Conservation (phyloP, 1,140 invertebrate genomes). For the Cotesia vestalis region DNA sequence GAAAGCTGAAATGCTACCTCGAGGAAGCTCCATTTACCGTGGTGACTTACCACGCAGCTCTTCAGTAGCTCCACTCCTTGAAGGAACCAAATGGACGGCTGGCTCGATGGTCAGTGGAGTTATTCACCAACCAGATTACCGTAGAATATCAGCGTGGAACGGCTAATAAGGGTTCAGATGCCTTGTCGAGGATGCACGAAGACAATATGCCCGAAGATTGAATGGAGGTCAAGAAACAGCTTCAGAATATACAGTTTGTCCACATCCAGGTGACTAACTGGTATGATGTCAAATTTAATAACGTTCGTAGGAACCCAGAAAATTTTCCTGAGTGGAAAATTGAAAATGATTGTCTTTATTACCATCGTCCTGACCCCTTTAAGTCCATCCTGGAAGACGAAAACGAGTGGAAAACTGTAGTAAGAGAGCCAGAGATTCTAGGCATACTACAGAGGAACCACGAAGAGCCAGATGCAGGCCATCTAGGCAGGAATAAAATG, state of each 20-base stretch:
- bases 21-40: neutral
- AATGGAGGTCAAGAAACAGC: neutral
- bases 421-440: slow-evolving; percentile 6
- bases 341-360: slow-evolving; percentile 28
- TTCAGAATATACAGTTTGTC: too few species aligned
- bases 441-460: neutral
- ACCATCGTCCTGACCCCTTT: slow-evolving; percentile 26
- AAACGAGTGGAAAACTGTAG: slow-evolving; percentile 44
- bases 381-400: slow-evolving; percentile 16
- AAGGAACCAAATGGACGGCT: neutral
- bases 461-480: neutral
- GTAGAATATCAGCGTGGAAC: neutral
- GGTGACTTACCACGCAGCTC: neutral
- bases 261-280: too few species aligned
- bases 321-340: slow-evolving; percentile 29
- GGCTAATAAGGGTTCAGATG: neutral
- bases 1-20: neutral
- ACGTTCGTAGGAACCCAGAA: slow-evolving; percentile 25
- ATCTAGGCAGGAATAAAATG: slow-evolving; percentile 42
- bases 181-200: neutral
- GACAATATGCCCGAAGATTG: neutral
- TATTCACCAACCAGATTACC: neutral
- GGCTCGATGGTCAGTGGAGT: neutral
- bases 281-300: neutral
- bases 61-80: neutral